These are phyloP conservation scores for Lasioglossum leucozonium DNA, from an alignment of 2,888 invertebrate genomes.

Conservation along the genomic window DNA sequence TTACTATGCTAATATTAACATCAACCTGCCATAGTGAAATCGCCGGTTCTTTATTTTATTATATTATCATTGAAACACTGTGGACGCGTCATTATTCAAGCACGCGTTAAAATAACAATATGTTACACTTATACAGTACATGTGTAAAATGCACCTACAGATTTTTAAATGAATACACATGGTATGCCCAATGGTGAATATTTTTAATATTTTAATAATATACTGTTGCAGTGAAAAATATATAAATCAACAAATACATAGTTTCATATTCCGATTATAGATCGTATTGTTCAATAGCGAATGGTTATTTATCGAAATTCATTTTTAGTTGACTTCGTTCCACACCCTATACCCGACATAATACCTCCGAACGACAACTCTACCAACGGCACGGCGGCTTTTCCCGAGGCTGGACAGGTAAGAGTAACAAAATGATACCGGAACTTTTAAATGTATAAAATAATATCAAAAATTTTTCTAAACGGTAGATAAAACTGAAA, in stretches of 20 bases:
- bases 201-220: neutral
- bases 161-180: too few species aligned
- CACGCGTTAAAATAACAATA: too few species aligned
- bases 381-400: conserved; percentile 77
- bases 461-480: neutral
- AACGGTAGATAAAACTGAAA: neutral
- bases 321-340: conserved; percentile 86
- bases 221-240: neutral
- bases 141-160: too few species aligned
- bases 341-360: conserved; percentile 87
- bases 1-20: too few species aligned
- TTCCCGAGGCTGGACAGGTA: conserved; percentile 81
- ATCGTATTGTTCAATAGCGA: neutral
- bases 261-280: neutral
- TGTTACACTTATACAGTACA: too few species aligned
- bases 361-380: conserved; percentile 85
- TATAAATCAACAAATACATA: neutral
- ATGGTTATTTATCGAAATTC: conserved; percentile 8
- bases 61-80: too few species aligned
- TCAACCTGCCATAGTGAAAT: too few species aligned
- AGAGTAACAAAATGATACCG: neutral
- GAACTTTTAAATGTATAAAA: neutral
- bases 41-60: too few species aligned
- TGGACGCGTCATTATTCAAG: too few species aligned
- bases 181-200: neutral